Evolutionary conservation across 2,888 invertebrate species (phyloP), one percentile per base, ranked within the genome.

Genomic region (Caenorhabditis sulstoni): DNA sequence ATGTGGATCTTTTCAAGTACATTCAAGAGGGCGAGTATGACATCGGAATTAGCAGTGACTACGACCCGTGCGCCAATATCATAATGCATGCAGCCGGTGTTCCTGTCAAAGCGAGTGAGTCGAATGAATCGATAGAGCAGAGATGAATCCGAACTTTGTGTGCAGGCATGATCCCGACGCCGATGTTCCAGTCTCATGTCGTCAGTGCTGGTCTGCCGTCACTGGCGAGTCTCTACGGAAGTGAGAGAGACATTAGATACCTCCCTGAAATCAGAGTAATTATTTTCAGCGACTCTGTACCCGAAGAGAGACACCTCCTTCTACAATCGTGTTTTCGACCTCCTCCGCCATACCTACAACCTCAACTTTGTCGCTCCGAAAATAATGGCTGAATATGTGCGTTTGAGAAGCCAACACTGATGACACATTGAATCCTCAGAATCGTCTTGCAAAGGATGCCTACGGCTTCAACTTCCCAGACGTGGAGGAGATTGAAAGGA

Each of bases 11-110:
- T 16, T 20, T 76, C 23, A 47, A 76, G n/a, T 80, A 59, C 35
- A 41, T 80, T 11, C 58, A 68, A 29, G 35, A 59, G 3, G 75
- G 67, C 3, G 44, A 80, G 0, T 80, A 75, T 39, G 70, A 80
- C 39, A 71, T 80, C 44, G 80, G 70, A 16, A 22, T 80, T 9
- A 61, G 57, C 35, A 80, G 65, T 58, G 75, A 76, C 35, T 80
- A 71, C 59, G 80, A 80, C 65, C 73, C 75, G n/a, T 80, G 80
- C 49, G 75, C 67, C 1, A 61, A 58, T 49, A 57, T 71, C 5
- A 61, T 80, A 52, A 65, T 80, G 65, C 55, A 62, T n/a, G 66
- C 73, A 0, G 80, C 75, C n/a, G 65, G 70, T 8, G 61, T 79
- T 39, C 70, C 74, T 55, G 53, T 59, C 1, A 75, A 39, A 57